These are phyloP conservation scores for Rhea pennata DNA, from an alignment of 2,113 vertebrate genomes.

Conservation along the genomic window DNA sequence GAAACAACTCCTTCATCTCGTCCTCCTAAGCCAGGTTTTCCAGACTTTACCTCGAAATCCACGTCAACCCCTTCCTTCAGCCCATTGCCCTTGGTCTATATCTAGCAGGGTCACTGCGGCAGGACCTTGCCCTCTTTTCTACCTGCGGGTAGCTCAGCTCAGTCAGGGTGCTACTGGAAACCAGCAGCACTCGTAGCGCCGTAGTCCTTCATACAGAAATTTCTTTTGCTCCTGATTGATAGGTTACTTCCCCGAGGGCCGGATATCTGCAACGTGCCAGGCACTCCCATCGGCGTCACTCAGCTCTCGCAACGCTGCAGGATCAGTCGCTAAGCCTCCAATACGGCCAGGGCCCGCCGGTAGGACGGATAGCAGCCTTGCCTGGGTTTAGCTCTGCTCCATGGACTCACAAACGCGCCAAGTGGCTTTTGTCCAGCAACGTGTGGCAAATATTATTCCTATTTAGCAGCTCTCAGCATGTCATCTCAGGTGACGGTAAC, in stretches of 20 bases:
- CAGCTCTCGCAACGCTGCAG: background rate
- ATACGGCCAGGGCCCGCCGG: background rate
- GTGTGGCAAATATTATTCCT: background rate
- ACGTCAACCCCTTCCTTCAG: background rate
- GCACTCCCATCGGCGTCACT: background rate
- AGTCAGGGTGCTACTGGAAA: background rate
- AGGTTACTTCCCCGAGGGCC: background rate
- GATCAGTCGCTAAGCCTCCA: background rate
- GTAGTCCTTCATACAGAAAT: background rate
- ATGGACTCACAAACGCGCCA: rapidly evolving
- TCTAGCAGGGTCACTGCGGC: background rate
- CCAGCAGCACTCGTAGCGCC: rapidly evolving
- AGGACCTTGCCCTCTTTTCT: background rate
- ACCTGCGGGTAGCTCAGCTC: background rate
- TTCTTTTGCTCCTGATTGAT: background rate
- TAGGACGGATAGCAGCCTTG: background rate
- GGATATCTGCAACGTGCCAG: background rate
- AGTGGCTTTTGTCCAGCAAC: background rate
- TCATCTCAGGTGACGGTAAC: rapidly evolving
- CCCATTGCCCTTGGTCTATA: background rate
- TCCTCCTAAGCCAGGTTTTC: background rate
- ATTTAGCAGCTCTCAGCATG: background rate
- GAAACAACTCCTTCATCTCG: background rate
- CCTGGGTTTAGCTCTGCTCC: background rate
- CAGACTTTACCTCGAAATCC: background rate